Evolutionary conservation across 1,140 invertebrate genomes (phyloP), one percentile per base, ranked within the genome.

Genomic region (Steinernema khuongi): DNA sequence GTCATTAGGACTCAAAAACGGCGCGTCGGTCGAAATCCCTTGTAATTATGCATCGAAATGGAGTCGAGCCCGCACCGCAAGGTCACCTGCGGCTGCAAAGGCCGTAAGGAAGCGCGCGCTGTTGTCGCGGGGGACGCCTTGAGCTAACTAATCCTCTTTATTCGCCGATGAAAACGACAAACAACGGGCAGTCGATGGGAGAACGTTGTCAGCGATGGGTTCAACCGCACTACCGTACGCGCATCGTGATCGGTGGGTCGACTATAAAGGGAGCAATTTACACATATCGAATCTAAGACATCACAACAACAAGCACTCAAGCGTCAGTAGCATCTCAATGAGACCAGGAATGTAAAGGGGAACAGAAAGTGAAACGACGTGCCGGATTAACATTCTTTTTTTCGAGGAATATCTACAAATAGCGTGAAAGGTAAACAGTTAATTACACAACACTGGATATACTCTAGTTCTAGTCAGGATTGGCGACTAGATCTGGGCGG

Each of bases 301-400:
- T 4, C 11, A 60, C 50, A 60, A 14, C 19, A 60, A 60, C 50
- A n/a, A 60, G 50, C 50, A 60, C 22, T n/a, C 22, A 60, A 60
- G 50, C 50, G 50, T 60, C n/a, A 41, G n/a, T 41, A 41, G n/a
- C 50, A 60, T 60, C 50, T 60, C 50, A 60, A 60, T 60, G 50
- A 60, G 50, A 60, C 50, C 50, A 60, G 50, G 50, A 60, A 60
- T 60, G 50, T 60, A 60, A 41, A n/a, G 4, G 50, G 19, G 26
- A 60, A 60, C 11, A n/a, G n/a, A n/a, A 26, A 60, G 11, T 7
- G 50, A 22, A 60, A 60, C 7, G 26, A 26, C 22, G 50, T 22
- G 7, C 7, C 50, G 4, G 26, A 22, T 41, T 41, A n/a, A 41
- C n/a, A n/a, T 60, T 60, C 2, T 60, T 4, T 60, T 22, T 60